These are phyloP conservation scores for Holothuria leucospilota DNA, from an alignment of 53 echinoderm and acorn worm species.

Conservation along the genomic window DNA sequence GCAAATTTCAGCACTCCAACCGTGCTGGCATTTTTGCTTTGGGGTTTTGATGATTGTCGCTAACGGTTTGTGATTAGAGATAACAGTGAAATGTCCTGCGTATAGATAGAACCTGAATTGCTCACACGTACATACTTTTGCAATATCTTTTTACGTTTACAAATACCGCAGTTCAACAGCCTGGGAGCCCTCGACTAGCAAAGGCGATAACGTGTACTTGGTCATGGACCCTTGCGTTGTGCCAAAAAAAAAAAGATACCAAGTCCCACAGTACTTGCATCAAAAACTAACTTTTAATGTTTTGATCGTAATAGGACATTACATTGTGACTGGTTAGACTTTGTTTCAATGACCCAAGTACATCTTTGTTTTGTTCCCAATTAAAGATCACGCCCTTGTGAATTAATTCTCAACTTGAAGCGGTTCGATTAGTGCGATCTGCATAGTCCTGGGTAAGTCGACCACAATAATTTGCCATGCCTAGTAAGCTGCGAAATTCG, in stretches of 20 bases:
- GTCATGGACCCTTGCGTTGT: constrained; percentile 35
- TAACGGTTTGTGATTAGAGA: constrained; percentile 72
- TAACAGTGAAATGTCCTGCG: constrained; percentile 42
- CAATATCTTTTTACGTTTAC: background rate
- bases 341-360: constrained; percentile 32
- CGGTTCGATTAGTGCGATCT: constrained; percentile 49
- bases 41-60: constrained; percentile 62
- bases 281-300: constrained; percentile 51
- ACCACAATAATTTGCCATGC: constrained; percentile 63
- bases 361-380: constrained; percentile 63
- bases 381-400: constrained; percentile 44
- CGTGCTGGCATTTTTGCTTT: constrained; percentile 63
- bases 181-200: constrained; percentile 62
- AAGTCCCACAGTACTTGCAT: constrained; percentile 74
- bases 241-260: constrained; percentile 59
- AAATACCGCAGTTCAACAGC: constrained; percentile 69
- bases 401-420: constrained; percentile 47
- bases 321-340: constrained; percentile 30
- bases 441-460: constrained; percentile 57
- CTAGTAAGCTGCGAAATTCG: constrained; percentile 64
- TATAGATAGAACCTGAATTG: constrained; percentile 71
- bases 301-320: constrained; percentile 49
- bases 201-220: constrained; percentile 20
- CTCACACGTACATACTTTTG: constrained; percentile 35
- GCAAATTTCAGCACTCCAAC: no score